phyloP scores from a whole-genome alignment of 1,140 invertebrate species.

The Halictus rubicundus region DNA sequence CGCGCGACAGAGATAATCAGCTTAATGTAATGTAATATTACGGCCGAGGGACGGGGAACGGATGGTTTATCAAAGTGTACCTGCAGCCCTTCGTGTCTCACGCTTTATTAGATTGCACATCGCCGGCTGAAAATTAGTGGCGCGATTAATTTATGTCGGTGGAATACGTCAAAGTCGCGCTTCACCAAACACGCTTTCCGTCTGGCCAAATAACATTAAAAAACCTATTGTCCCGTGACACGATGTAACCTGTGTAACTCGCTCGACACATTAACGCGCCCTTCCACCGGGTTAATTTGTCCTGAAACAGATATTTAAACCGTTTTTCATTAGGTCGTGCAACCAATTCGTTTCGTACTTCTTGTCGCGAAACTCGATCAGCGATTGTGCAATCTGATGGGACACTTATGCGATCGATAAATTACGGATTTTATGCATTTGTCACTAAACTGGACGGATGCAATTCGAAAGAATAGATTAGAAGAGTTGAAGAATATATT shows the following conservation, averaged over 20 bases:
- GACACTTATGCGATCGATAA: too few relatives aligned
- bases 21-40: conserved; percentile 65
- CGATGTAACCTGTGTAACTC: not conserved
- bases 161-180: conserved; percentile 19
- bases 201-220: not conserved
- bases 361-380: too few relatives aligned
- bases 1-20: conserved; percentile 57
- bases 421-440: too few relatives aligned
- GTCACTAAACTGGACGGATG: too few relatives aligned
- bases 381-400: too few relatives aligned
- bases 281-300: too few relatives aligned
- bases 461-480: too few relatives aligned
- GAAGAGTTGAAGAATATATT: too few relatives aligned
- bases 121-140: conserved; percentile 55
- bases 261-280: too few relatives aligned
- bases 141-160: conserved; percentile 58
- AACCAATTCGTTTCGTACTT: too few relatives aligned
- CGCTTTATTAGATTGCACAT: conserved; percentile 65
- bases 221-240: not conserved
- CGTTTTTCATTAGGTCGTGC: too few relatives aligned
- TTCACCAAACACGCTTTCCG: not conserved
- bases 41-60: conserved; percentile 29
- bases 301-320: too few relatives aligned
- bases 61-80: conserved; percentile 58
- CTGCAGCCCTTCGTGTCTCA: conserved; percentile 64